Percentiles rank a stretch among this genome's conserved stretches.
Evolutionary conservation across 2,888 invertebrate species (phyloP).

Genomic region (Anthophora plumipes): DNA sequence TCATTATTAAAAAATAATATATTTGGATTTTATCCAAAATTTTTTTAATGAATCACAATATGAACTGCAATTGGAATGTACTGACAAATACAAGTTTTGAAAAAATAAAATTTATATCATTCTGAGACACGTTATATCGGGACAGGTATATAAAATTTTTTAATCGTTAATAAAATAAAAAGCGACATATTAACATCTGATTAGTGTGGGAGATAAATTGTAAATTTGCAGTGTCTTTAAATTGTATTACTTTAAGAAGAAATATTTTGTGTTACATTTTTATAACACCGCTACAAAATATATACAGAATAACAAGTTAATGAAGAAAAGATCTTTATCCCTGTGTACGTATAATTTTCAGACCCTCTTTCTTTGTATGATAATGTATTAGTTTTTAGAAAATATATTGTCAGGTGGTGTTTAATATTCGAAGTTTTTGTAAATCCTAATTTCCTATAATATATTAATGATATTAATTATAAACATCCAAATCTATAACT

Average conservation of each 20-base stretch:
- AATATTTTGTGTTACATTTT: constrained; percentile 84
- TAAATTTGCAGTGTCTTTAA: constrained; percentile 82
- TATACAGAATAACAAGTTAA: constrained; percentile 80
- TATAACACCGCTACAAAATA: constrained; percentile 82
- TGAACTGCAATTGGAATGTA: constrained; percentile 62
- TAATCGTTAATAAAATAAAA: constrained; percentile 71
- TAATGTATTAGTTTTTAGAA: constrained; percentile 82
- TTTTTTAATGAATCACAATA: constrained; percentile 64
- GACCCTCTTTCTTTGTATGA: constrained; percentile 83
- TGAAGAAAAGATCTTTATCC: constrained; percentile 74
- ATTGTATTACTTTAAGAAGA: constrained; percentile 83
- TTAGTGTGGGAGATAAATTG: constrained; percentile 78
- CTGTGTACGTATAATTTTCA: constrained; percentile 82
- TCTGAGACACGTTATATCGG: constrained; percentile 63
- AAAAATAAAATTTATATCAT: constrained; percentile 63
- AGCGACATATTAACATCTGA: constrained; percentile 64
- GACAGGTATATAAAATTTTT: constrained; percentile 67
- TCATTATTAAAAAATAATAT: constrained; percentile 78
- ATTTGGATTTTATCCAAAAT: constrained; percentile 78
- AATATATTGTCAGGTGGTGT: constrained; percentile 84
- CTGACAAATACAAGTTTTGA: constrained; percentile 59
- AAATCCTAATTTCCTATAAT: constrained; percentile 53
- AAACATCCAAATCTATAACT: neutral
- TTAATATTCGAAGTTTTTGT: constrained; percentile 74
- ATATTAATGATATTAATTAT: constrained; percentile 26